Conservation (phyloP, 2,797 vertebrate genomes). For the Saxicola maurus region DNA sequence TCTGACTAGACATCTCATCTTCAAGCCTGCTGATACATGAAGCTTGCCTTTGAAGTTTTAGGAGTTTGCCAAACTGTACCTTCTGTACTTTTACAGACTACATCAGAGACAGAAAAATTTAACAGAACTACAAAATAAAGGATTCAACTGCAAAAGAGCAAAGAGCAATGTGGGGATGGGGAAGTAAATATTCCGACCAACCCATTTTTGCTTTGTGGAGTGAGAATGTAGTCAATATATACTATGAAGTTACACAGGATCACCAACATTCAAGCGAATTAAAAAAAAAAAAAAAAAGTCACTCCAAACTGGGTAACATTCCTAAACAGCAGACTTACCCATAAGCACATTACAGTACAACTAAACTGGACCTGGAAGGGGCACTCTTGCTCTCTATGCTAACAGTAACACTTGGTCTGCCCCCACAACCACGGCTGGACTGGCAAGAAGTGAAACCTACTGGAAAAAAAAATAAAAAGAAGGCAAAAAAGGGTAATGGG, state of each 20-base stretch:
- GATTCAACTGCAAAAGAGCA: not conserved
- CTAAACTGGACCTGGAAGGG: not conserved
- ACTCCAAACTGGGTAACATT: not conserved
- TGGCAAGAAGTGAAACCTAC: not conserved
- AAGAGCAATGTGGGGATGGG: not conserved
- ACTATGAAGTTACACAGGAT: not conserved
- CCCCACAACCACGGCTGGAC: not conserved
- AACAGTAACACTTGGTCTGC: not conserved
- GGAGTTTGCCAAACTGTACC: not conserved
- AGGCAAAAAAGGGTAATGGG: not conserved
- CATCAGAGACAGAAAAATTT: not conserved
- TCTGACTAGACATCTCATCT: not conserved
- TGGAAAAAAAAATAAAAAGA: not conserved
- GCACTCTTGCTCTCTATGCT: not conserved
- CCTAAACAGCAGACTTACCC: not conserved
- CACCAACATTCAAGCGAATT: not conserved
- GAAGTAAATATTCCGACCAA: not conserved
- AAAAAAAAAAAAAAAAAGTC: not conserved
- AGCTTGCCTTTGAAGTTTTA: constrained; percentile 7
- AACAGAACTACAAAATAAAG: not conserved
- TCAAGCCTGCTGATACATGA: not conserved
- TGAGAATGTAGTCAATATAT: not conserved
- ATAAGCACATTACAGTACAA: not conserved
- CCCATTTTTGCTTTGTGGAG: not conserved
- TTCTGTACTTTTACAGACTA: not conserved